Evolutionary conservation across 2,113 vertebrate species (phyloP).

Genomic region (Leptobrachium ailaonicum): DNA sequence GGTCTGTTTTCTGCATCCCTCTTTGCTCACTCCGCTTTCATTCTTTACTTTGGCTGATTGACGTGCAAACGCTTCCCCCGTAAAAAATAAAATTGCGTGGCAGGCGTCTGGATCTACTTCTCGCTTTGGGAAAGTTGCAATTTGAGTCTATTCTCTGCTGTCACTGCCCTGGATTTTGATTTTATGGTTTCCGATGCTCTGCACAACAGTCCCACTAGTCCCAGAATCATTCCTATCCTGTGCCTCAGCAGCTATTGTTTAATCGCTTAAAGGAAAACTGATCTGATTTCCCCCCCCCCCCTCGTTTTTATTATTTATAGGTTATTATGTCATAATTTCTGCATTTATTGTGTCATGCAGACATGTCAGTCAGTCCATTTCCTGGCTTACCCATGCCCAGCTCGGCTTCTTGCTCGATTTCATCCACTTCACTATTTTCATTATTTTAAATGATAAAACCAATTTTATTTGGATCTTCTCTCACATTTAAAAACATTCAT

Average conservation of each 20-base stretch:
- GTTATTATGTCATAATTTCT: too few species aligned
- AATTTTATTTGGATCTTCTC: too few species aligned
- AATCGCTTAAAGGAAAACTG: too few species aligned
- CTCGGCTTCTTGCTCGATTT: too few species aligned
- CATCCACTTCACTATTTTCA: too few species aligned
- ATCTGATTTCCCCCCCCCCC: too few species aligned
- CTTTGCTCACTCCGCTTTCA: neutral
- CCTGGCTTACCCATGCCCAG: too few species aligned
- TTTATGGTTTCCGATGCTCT: neutral
- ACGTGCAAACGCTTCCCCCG: slow-evolving; percentile 16
- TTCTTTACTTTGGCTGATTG: slow-evolving; percentile 20
- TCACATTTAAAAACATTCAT: too few species aligned
- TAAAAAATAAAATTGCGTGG: slow-evolving; percentile 17
- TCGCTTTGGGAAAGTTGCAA: slow-evolving; percentile 21
- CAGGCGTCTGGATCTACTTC: slow-evolving; percentile 6
- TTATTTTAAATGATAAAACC: too few species aligned
- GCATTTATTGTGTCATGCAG: too few species aligned
- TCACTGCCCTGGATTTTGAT: neutral
- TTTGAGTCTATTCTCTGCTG: slow-evolving; percentile 8
- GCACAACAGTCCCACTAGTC: neutral
- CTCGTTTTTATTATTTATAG: too few species aligned
- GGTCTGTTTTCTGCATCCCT: neutral
- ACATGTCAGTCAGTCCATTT: too few species aligned
- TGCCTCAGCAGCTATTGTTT: neutral
- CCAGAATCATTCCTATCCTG: neutral